phyloP scores from a whole-genome alignment of 2,113 vertebrate species.

The Laterallus jamaicensis region DNA sequence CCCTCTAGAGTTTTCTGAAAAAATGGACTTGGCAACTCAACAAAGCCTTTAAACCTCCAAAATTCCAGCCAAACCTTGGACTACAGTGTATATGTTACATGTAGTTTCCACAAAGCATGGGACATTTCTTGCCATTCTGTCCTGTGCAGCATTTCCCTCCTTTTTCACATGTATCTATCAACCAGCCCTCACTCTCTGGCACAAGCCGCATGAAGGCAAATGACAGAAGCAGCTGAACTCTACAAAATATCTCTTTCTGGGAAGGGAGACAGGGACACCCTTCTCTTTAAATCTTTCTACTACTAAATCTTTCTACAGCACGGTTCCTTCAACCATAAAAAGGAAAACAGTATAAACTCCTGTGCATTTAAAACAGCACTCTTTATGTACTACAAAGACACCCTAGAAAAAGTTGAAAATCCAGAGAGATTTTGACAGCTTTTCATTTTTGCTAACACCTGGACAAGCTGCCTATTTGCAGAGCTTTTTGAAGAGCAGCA shows the following conservation, averaged over 20 bases:
- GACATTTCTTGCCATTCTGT: neutral
- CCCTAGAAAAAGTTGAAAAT: neutral
- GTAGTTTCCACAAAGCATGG: neutral
- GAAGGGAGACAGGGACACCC: neutral
- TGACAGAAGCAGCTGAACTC: neutral
- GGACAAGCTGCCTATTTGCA: neutral
- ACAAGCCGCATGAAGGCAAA: neutral
- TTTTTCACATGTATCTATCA: neutral
- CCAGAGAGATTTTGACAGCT: neutral
- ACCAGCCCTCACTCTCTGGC: neutral
- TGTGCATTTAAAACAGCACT: neutral
- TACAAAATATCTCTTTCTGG: neutral
- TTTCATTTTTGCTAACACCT: neutral
- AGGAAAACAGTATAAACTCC: neutral
- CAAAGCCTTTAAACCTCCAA: neutral
- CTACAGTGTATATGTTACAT: neutral
- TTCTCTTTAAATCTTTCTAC: neutral
- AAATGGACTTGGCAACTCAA: neutral
- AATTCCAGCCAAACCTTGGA: neutral
- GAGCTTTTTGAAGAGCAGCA: neutral
- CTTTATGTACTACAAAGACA: neutral
- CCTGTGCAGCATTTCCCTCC: neutral
- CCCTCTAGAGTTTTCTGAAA: neutral
- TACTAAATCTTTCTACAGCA: neutral
- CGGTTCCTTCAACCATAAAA: neutral